Evolutionary conservation across 2,113 vertebrate species (phyloP).

Genomic region (Catharus bicknelli): DNA sequence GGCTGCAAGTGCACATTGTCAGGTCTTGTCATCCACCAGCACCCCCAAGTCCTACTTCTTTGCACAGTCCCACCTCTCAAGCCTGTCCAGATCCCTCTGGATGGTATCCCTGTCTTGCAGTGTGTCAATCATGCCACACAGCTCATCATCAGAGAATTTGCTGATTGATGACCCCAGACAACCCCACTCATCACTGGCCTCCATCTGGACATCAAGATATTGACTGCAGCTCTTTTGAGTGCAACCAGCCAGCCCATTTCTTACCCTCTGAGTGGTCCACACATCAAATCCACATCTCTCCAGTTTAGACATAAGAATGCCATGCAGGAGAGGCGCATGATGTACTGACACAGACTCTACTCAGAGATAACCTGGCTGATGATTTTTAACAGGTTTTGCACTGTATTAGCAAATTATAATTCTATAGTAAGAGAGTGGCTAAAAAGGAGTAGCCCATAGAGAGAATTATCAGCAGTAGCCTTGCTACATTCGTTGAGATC

Average conservation of each 20-base stretch:
- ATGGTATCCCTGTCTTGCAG: neutral
- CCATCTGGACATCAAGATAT: neutral
- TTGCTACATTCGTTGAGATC: neutral
- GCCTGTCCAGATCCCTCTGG: neutral
- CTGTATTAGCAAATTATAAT: neutral
- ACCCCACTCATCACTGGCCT: neutral
- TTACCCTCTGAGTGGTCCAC: neutral
- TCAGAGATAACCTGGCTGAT: neutral
- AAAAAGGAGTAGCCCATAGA: neutral
- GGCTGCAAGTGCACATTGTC: rapidly evolving
- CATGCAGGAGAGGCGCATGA: neutral
- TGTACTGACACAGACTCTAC: neutral
- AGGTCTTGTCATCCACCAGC: neutral
- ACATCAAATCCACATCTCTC: neutral
- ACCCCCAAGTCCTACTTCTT: neutral
- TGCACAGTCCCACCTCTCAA: neutral
- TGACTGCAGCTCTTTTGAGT: neutral
- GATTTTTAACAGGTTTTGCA: neutral
- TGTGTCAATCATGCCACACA: rapidly evolving
- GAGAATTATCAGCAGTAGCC: neutral
- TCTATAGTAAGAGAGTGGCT: neutral
- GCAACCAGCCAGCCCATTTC: neutral
- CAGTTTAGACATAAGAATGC: neutral
- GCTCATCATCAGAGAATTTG: neutral
- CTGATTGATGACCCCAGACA: neutral